Conservation (phyloP, 53 echinoderm and acorn worm genomes). For the Astropecten irregularis region DNA sequence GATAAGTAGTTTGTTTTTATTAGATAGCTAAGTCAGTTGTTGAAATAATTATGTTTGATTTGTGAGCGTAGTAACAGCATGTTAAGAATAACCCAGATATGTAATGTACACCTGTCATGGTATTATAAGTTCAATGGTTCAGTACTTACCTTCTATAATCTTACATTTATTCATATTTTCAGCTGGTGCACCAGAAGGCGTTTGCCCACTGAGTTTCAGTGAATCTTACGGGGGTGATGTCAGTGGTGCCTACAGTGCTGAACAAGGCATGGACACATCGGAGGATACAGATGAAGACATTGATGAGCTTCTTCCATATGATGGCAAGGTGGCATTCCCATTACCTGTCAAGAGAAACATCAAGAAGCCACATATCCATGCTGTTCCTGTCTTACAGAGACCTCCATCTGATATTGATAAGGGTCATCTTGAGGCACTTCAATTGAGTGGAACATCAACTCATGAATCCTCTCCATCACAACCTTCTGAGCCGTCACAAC, state of each 20-base stretch:
- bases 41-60: too few relatives aligned
- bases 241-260: slow-evolving; percentile 95
- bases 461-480: slow-evolving; percentile 50
- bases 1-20: not conserved
- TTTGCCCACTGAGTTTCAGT: slow-evolving; percentile 86
- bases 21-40: too few relatives aligned
- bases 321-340: slow-evolving; percentile 76
- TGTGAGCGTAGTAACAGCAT: too few relatives aligned
- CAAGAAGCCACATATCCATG: slow-evolving; percentile 24
- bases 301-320: slow-evolving; percentile 93
- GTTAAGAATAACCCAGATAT: too few relatives aligned
- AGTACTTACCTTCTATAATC: too few relatives aligned
- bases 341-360: slow-evolving; percentile 52
- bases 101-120: too few relatives aligned
- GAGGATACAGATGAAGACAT: slow-evolving; percentile 93
- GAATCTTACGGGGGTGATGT: slow-evolving; percentile 98
- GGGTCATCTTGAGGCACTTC: slow-evolving; percentile 44
- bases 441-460: slow-evolving; percentile 30
- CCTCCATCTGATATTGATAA: slow-evolving; percentile 58
- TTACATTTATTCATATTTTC: slow-evolving; percentile 1
- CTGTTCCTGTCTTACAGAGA: slow-evolving; percentile 40
- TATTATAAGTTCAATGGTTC: too few relatives aligned
- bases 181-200: slow-evolving; percentile 61
- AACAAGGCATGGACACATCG: slow-evolving; percentile 89
- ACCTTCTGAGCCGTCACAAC: slow-evolving; percentile 45